Conservation (phyloP, 1,140 invertebrate genomes). For the Apis laboriosa region DNA sequence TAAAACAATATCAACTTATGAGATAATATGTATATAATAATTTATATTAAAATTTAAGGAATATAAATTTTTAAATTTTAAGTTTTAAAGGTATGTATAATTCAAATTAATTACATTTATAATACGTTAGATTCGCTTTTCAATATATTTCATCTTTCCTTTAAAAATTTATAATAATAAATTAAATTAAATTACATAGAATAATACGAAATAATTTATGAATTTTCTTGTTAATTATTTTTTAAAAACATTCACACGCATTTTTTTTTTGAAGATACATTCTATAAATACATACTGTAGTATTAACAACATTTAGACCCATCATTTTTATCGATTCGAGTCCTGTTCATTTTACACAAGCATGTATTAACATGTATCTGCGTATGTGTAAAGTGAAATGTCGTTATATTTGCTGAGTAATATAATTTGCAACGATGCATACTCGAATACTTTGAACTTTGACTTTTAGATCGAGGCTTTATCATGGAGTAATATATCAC, state of each 20-base stretch:
- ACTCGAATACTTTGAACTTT: conserved; percentile 33
- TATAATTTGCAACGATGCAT: conserved; percentile 22
- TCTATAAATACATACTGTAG: background rate
- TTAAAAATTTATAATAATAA: too few relatives aligned
- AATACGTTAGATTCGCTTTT: too few relatives aligned
- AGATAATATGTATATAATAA: too few relatives aligned
- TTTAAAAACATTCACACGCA: background rate
- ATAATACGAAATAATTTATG: background rate
- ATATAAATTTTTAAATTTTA: too few relatives aligned
- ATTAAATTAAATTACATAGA: background rate
- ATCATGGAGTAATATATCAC: conserved; percentile 4
- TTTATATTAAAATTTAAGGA: too few relatives aligned
- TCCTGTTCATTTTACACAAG: conserved; percentile 5
- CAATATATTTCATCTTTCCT: too few relatives aligned
- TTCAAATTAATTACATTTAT: too few relatives aligned
- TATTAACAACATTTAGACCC: background rate
- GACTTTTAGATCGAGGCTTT: conserved; percentile 13
- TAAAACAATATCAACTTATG: too few relatives aligned
- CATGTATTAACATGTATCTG: background rate
- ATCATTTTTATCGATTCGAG: conserved; percentile 4
- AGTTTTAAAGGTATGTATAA: too few relatives aligned
- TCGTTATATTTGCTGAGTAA: conserved; percentile 16
- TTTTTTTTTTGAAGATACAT: background rate
- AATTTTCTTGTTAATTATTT: background rate
- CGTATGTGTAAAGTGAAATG: conserved; percentile 11